Evolutionary conservation across 1,140 invertebrate genomes (phyloP).

Genomic region (Drosophila pectinifera): DNA sequence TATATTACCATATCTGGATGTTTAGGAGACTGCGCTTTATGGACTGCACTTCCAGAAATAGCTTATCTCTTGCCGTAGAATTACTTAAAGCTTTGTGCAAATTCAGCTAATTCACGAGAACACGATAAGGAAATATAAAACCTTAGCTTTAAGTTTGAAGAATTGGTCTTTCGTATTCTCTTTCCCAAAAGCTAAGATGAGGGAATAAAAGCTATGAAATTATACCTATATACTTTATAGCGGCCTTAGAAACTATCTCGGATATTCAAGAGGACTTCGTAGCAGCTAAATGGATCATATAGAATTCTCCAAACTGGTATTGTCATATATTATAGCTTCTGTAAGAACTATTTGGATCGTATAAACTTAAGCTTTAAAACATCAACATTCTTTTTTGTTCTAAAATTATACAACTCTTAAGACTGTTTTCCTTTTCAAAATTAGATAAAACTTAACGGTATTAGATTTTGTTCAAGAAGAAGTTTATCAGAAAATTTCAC

Average conservation of each 20-base stretch:
- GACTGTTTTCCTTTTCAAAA: too few species aligned
- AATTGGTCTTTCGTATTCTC: slow-evolving; percentile 1
- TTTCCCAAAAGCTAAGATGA: not conserved
- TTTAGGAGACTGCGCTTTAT: not conserved
- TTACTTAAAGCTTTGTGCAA: slow-evolving; percentile 1
- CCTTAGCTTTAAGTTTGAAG: not conserved
- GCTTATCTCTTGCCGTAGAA: slow-evolving; percentile 13
- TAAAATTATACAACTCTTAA: too few species aligned
- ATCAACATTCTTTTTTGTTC: too few species aligned
- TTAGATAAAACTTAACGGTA: too few species aligned
- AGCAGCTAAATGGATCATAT: too few species aligned
- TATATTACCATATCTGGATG: too few species aligned
- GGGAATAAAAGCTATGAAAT: not conserved
- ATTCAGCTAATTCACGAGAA: slow-evolving; percentile 5
- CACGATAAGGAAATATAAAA: slow-evolving; percentile 14
- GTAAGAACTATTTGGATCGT: too few species aligned
- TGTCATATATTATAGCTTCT: too few species aligned
- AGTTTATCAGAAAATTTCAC: not conserved
- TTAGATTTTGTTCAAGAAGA: not conserved
- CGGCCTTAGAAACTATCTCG: not conserved
- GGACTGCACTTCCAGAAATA: slow-evolving; percentile 27
- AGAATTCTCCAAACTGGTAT: too few species aligned
- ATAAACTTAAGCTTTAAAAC: too few species aligned
- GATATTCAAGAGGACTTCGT: not conserved
- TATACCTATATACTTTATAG: not conserved